These are phyloP conservation scores for Biston betularia DNA, from an alignment of 2,888 invertebrate genomes.

Conservation along the genomic window DNA sequence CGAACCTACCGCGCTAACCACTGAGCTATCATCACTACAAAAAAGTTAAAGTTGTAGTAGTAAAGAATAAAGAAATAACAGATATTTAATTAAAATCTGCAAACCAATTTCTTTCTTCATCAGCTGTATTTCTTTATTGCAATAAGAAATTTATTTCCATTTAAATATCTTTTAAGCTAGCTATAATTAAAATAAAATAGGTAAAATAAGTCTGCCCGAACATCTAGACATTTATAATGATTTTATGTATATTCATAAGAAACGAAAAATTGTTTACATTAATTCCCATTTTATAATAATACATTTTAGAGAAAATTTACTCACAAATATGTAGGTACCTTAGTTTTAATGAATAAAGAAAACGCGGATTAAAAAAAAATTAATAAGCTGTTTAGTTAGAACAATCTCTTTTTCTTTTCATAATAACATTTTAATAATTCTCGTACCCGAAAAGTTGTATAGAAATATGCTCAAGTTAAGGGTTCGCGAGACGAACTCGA, in stretches of 20 bases:
- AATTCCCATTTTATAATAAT: background rate
- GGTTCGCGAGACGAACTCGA: constrained; percentile 46
- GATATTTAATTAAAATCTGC: background rate
- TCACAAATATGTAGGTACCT: background rate
- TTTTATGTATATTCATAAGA: constrained; percentile 3
- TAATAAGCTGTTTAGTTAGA: constrained; percentile 5
- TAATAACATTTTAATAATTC: constrained; percentile 41
- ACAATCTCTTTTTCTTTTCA: constrained; percentile 19
- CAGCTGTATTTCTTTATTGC: background rate
- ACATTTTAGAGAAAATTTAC: background rate
- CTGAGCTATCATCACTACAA: no score
- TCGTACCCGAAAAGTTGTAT: constrained; percentile 45
- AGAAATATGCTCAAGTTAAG: constrained; percentile 48
- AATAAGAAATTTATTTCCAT: constrained; percentile 1
- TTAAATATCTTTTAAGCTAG: constrained; percentile 6
- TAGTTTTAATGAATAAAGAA: background rate
- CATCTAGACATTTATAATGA: constrained; percentile 5
- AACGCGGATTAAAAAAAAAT: background rate
- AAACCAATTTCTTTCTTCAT: background rate
- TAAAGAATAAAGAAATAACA: background rate
- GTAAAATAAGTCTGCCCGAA: background rate
- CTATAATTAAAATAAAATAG: background rate
- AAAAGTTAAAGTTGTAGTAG: no score
- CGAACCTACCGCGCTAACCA: no score
- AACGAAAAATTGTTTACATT: constrained; percentile 4